Base-by-base conservation (phyloP, 2,888 invertebrate species). In the Coelinius sp. region DNA sequence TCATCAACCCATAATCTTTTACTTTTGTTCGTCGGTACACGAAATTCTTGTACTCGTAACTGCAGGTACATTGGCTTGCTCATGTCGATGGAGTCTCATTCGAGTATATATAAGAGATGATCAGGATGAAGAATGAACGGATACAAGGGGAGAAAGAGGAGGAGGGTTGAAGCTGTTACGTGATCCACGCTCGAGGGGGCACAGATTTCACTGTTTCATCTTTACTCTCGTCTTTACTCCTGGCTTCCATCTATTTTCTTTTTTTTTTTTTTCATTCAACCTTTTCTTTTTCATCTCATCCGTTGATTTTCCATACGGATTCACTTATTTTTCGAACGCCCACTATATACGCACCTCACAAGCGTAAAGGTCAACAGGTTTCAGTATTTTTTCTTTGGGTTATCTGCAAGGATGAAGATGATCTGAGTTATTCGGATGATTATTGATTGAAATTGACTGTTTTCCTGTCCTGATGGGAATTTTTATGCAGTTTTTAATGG, bases 111-210 rank as follows among this genome's bases (percentile, higher is more conserved):
- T 65, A 41, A 66, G 64, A 67, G 67, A 71, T 70, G 71, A 75
- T 70, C 66, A 62, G 49, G 73, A 73, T 76, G 73, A 74, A 74
- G 69, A 59, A 74, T 77, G 74, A 73, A 76, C 76, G 72, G 68
- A 77, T 73, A 75, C 62, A 70, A 69, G 62, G 69, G 69, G 44
- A 35, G 41, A 49, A 66, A 63, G 74, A 38, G 75, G 65, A 53
- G 49, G 68, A 71, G 71, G 76, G 64, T 49, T 71, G 70, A 74
- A 77, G 80, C 73, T 79, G 81, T 81, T 83, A 82, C 82, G 81
- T 83, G 83, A 83, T 83, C 81, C 83, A 82, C 82, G 84, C 81
- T 84, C 80, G 79, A 84, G 79, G 81, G 77, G 78, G 75, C 81
- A 83, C 80, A 78, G 80, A 83, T 82, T 79, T 78, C 75, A 78